phyloP scores from a whole-genome alignment of 2,113 vertebrate species.

The Microtus richardsoni region DNA sequence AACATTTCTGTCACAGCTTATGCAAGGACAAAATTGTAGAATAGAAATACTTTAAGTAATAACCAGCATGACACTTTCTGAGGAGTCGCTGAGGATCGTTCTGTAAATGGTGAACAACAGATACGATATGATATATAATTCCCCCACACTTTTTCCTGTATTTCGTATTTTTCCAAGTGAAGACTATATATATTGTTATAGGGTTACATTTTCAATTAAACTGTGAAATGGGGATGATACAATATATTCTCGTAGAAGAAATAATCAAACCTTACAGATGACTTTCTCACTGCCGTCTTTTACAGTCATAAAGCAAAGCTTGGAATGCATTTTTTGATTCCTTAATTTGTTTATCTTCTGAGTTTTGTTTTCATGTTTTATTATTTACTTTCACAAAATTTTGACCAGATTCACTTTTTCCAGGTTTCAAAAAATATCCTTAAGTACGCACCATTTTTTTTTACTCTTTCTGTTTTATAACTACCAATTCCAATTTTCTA shows the following conservation, averaged over 20 bases:
- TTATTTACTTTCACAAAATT: neutral
- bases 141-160: neutral
- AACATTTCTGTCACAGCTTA: conserved; percentile 78
- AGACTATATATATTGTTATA: neutral
- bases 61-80: neutral
- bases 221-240: neutral
- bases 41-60: neutral
- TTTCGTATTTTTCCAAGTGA: neutral
- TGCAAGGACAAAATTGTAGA: conserved; percentile 63
- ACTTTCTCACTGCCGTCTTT: neutral
- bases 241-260: neutral
- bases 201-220: neutral
- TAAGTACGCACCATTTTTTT: neutral
- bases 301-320: neutral
- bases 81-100: neutral
- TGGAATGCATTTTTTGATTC: neutral
- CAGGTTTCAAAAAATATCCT: neutral
- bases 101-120: neutral
- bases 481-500: neutral
- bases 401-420: neutral
- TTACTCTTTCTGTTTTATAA: neutral
- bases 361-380: neutral
- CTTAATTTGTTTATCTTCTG: neutral
- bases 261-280: neutral
- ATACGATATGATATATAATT: too few species aligned